phyloP scores from a whole-genome alignment of 2,113 vertebrate species.

The Melospiza georgiana region DNA sequence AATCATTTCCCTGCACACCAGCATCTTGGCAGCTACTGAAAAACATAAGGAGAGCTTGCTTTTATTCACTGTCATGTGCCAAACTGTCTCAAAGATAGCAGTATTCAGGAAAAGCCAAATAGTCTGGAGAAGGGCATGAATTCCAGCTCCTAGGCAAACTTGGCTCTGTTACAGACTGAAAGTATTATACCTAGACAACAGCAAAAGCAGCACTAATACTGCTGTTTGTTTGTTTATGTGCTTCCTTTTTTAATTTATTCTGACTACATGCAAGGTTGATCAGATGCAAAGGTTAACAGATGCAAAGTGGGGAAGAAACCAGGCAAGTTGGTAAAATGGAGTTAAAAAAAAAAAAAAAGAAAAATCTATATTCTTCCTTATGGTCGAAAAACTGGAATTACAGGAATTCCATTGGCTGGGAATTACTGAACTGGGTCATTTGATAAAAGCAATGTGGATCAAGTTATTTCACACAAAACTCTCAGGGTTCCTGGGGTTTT shows the following conservation, averaged over 20 bases:
- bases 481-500: neutral
- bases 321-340: conserved; percentile 26
- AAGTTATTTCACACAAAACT: neutral
- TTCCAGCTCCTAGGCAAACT: conserved; percentile 44
- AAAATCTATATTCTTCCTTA: neutral
- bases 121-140: conserved; percentile 41
- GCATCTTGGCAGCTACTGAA: conserved; percentile 71
- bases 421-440: conserved; percentile 18
- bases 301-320: conserved; percentile 40
- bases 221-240: neutral
- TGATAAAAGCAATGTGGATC: neutral
- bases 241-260: conserved; percentile 49
- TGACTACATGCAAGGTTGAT: conserved; percentile 11
- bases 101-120: conserved; percentile 62
- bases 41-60: conserved; percentile 70
- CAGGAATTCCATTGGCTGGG: neutral
- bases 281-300: conserved; percentile 23
- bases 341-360: neutral
- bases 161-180: conserved; percentile 1
- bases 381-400: neutral
- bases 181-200: conserved; percentile 29
- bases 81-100: conserved; percentile 69
- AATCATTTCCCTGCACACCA: conserved; percentile 69
- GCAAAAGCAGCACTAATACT: neutral
- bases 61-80: conserved; percentile 68